Conservation (phyloP, 2,113 vertebrate species). For the Cacatua alba region DNA sequence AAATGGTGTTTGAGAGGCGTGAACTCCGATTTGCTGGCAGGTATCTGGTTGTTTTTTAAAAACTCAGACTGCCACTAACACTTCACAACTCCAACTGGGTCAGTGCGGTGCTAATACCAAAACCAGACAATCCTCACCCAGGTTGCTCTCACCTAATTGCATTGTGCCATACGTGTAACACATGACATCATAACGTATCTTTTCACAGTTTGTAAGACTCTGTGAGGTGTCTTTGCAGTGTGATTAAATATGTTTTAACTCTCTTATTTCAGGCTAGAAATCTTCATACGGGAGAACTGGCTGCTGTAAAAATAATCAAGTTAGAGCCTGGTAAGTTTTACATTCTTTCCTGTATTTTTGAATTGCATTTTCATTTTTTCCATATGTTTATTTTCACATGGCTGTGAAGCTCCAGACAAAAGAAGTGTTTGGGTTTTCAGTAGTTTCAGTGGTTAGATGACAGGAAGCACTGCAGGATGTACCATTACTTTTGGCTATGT, state of each 20-base stretch:
- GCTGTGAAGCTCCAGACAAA: neutral
- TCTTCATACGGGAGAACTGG: conserved; percentile 91
- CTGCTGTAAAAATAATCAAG: conserved; percentile 98
- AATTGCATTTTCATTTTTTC: neutral
- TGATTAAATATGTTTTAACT: conserved; percentile 37
- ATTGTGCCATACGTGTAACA: neutral
- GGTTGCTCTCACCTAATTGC: neutral
- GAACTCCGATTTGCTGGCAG: neutral
- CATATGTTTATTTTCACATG: conserved; percentile 13
- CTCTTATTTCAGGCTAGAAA: conserved; percentile 90
- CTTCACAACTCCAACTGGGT: neutral
- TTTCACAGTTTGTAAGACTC: neutral
- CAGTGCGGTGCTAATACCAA: neutral
- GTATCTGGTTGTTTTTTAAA: neutral
- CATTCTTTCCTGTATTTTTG: neutral
- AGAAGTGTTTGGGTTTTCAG: neutral
- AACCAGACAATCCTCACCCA: neutral
- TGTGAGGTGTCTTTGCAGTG: neutral
- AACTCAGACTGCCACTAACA: neutral
- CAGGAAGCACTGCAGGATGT: conserved; percentile 47
- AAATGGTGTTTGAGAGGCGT: neutral
- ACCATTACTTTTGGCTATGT: neutral
- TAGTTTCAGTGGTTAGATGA: neutral
- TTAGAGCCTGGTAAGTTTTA: conserved; percentile 92
- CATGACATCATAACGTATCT: accelerated